phyloP scores from a whole-genome alignment of 2,888 invertebrate species.

The Troides aeacus region DNA sequence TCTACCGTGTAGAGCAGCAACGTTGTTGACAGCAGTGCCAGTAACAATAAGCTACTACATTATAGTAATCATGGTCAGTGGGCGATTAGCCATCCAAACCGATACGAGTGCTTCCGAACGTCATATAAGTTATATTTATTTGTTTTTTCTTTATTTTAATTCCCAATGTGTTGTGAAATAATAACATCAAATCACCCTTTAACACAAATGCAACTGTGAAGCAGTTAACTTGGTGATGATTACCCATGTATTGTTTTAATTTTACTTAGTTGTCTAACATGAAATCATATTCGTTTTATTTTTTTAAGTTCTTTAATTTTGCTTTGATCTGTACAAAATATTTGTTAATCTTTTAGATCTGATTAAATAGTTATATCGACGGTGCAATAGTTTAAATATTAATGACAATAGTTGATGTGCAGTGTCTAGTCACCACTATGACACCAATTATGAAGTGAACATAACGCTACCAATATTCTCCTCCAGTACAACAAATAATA shows the following conservation, averaged over 20 bases:
- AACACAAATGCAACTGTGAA: constrained; percentile 62
- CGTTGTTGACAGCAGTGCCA: constrained; percentile 64
- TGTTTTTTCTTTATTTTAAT: constrained; percentile 48
- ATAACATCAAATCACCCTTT: constrained; percentile 54
- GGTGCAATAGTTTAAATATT: constrained; percentile 31
- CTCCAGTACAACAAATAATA: constrained; percentile 61
- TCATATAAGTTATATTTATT: constrained; percentile 38
- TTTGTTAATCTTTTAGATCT: constrained; percentile 67
- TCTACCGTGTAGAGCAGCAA: constrained; percentile 79
- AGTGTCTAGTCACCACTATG: constrained; percentile 44
- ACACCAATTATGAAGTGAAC: constrained; percentile 40
- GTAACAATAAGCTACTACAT: constrained; percentile 37
- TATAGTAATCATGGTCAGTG: constrained; percentile 24
- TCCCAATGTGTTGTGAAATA: constrained; percentile 63
- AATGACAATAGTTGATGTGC: constrained; percentile 36
- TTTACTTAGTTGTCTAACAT: constrained; percentile 61
- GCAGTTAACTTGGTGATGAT: constrained; percentile 66
- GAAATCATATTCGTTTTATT: constrained; percentile 65
- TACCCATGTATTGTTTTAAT: constrained; percentile 64
- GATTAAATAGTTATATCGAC: constrained; percentile 46
- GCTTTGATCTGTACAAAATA: constrained; percentile 76
- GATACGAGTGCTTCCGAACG: constrained; percentile 25
- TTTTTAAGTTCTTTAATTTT: constrained; percentile 75
- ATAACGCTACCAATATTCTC: constrained; percentile 46
- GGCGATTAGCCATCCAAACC: constrained; percentile 22